Evolutionary conservation across 2,888 invertebrate genomes (phyloP), one percentile per base, ranked within the genome.

Genomic region (Morpho achilles): DNA sequence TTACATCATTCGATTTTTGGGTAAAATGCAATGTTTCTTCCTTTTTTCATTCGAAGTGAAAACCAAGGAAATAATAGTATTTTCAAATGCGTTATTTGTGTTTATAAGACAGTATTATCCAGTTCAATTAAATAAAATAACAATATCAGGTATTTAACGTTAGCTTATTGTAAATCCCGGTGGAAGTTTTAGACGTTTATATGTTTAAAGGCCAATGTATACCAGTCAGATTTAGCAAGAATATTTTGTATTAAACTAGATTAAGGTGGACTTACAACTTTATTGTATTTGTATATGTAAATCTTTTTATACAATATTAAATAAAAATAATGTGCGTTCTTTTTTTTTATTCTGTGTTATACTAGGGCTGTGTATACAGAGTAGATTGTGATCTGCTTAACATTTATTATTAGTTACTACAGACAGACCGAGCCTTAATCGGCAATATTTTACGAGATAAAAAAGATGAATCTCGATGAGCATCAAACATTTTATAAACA

Each of bases 181-280:
- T 85, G 82, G 80, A 75, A 76, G 67, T 59, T 48, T 46, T 48
- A 23, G 9, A 52, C 51, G 52, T 57, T 58, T 60, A 71, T 16
- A 16, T 5, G 8, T 10, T 7, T 67, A 50, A 50, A 58, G 66
- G 65, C 75, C 75, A 77, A 77, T 75, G 71, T 76, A 74, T 80
- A 79, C 82, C 79, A 86, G 86, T 86, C 86, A 85, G 70, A 75
- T 78, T 46, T 58, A 56, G 53, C 46, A 16, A 58, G 39, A 39
- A 54, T 59, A 61, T 60, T 48, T 42, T 60, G 42, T 62, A 62
- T 48, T 53, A 41, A 56, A 77, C 44, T 61, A 63, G 50, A 23
- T 56, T 62, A 55, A 55, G n/a, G 50, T n/a, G 22, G 45, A 55
- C n/a, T 46, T 58, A 58, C 49, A 46, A 58, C 22, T 41, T 50